These are phyloP conservation scores for Cabera pusaria DNA, from an alignment of 2,888 invertebrate species.

Conservation along the genomic window DNA sequence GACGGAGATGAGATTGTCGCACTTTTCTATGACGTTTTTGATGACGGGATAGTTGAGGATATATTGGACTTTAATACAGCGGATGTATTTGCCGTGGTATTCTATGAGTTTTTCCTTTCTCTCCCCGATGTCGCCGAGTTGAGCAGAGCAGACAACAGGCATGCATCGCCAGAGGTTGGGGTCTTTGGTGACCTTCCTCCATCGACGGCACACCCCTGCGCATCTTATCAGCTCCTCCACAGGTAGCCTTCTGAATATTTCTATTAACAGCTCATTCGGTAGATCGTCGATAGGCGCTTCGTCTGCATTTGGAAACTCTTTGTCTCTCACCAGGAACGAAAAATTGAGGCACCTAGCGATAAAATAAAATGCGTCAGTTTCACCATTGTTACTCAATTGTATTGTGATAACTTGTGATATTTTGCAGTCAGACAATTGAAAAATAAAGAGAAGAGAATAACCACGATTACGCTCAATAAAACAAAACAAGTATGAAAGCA, in stretches of 20 bases:
- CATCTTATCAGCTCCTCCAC: slow-evolving; percentile 58
- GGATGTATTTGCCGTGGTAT: slow-evolving; percentile 56
- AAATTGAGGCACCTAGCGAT: slow-evolving; percentile 26
- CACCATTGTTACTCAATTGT: too few species aligned
- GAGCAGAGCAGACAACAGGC: slow-evolving; percentile 61
- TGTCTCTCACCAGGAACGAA: slow-evolving; percentile 31
- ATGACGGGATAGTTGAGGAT: slow-evolving; percentile 60
- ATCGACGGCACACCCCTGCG: slow-evolving; percentile 61
- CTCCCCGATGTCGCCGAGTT: slow-evolving; percentile 59
- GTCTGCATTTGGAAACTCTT: slow-evolving; percentile 36
- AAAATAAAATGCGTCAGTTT: slow-evolving; percentile 10
- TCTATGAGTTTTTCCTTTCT: slow-evolving; percentile 54
- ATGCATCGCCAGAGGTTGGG: slow-evolving; percentile 58
- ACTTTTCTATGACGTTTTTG: slow-evolving; percentile 55
- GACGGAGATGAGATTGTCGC: slow-evolving; percentile 58
- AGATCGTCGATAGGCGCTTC: slow-evolving; percentile 45
- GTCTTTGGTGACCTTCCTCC: slow-evolving; percentile 62
- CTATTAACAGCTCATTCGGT: slow-evolving; percentile 67
- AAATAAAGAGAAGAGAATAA: too few species aligned
- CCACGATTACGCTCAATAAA: too few species aligned
- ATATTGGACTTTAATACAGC: slow-evolving; percentile 64
- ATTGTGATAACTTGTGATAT: too few species aligned
- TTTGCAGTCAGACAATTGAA: too few species aligned
- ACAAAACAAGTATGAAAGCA: too few species aligned
- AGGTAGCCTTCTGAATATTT: slow-evolving; percentile 63